These are phyloP conservation scores for Oryctes rhinoceros DNA, from an alignment of 1,140 invertebrate species.

Conservation along the genomic window DNA sequence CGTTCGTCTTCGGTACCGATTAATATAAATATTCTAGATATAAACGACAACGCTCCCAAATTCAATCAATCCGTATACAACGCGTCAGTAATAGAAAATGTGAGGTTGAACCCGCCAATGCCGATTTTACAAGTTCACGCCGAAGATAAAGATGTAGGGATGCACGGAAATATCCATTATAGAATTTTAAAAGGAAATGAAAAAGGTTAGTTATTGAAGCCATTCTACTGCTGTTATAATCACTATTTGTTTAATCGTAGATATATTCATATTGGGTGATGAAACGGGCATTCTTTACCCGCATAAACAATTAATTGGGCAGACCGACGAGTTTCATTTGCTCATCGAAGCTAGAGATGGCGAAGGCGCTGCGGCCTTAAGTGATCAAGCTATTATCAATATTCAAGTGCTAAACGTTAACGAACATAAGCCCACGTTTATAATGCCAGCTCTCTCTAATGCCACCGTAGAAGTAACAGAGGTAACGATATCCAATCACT, in stretches of 20 bases:
- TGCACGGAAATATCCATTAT: conserved; percentile 80
- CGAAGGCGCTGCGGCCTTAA: conserved; percentile 70
- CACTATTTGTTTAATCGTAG: conserved; percentile 58
- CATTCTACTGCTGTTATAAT: neutral
- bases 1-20: conserved; percentile 79
- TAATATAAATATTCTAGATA: conserved; percentile 80
- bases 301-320: conserved; percentile 72
- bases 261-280: conserved; percentile 76
- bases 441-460: conserved; percentile 78
- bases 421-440: conserved; percentile 83
- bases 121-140: conserved; percentile 81
- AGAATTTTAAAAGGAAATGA: conserved; percentile 77
- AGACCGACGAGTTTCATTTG: conserved; percentile 71
- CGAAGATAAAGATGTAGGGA: conserved; percentile 79
- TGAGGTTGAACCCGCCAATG: conserved; percentile 77
- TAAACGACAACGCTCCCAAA: conserved; percentile 85
- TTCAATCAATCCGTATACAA: conserved; percentile 79
- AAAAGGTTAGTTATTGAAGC: conserved; percentile 56
- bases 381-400: conserved; percentile 76
- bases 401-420: conserved; percentile 85
- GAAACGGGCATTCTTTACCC: conserved; percentile 82
- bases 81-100: conserved; percentile 83
- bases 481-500: conserved; percentile 61
- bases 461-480: conserved; percentile 82
- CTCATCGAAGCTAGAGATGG: conserved; percentile 79